Evolutionary conservation across 2,797 vertebrate species (phyloP), one percentile per base, ranked within the genome.

Genomic region (Myotis myotis): DNA sequence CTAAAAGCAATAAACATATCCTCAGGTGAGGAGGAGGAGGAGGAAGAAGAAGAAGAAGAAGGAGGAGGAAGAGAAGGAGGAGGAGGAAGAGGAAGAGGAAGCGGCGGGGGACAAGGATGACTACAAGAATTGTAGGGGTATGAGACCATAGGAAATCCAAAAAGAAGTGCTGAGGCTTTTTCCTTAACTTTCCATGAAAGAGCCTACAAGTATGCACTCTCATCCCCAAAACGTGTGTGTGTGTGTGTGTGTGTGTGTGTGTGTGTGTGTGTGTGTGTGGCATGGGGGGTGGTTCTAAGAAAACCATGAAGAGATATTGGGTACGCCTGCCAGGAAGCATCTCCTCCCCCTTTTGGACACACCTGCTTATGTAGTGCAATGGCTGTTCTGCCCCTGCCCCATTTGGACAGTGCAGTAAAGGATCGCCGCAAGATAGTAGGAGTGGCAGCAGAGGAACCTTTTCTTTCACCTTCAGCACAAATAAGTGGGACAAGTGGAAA

Each of bases 51-150:
- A 44, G 10, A 10, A 44, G 44, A 44, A 44, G 22, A 22, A 1
- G 8, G 8, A 6, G 9, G 22, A 23, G 9, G 22, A 57, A 9
- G 22, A 23, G 1, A 8, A 57, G 23, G 30, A 64, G 7, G 15
- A n/a, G 5, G 6, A 23, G 0, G 7, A 55, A 1, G 8, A 4
- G 8, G 22, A 22, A 2, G 20, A 22, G 47, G 8, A 3, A n/a
- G n/a, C n/a, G n/a, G n/a, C n/a, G n/a, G 51, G 8, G 1, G 53
- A 8, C 53, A 55, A 22, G 19, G 20, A 55, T 22, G 0, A 47
- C 23, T 47, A 41, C 15, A 20, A 49, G 55, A 53, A 86, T 11
- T 49, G 5, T 22, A 74, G 2, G 6, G 23, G 19, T 30, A 16
- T 16, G 5, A 47, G 20, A 38, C 13, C 47, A 71, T 44, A 81